Percentiles rank a stretch among this genome's conserved stretches.
Conservation (phyloP, 1,140 invertebrate species). For the Drosophila pseudoobscura region DNA sequence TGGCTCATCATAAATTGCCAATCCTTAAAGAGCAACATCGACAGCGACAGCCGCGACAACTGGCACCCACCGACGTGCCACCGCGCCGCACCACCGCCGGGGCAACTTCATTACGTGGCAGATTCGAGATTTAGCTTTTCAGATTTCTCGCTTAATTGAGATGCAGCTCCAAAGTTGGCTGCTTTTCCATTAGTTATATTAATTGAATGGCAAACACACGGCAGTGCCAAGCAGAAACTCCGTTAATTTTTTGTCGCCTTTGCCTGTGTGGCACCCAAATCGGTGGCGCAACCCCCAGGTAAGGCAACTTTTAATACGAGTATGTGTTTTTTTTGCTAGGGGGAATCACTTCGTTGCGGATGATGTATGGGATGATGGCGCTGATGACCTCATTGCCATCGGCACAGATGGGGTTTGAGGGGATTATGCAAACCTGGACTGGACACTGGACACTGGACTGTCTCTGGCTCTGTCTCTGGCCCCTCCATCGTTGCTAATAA, state of each 20-base stretch:
- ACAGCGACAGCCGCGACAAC: background rate
- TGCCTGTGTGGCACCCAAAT: conserved; percentile 6
- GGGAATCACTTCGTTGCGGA: conserved; percentile 40
- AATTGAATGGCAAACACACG: conserved; percentile 65
- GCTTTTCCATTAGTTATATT: conserved; percentile 77
- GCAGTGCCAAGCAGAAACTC: conserved; percentile 6
- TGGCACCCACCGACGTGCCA: conserved; percentile 10
- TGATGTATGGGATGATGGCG: conserved; percentile 32
- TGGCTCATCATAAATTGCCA: conserved; percentile 44
- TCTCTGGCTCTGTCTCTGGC: conserved; percentile 29
- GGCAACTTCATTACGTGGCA: conserved; percentile 56
- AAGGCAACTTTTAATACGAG: conserved; percentile 17
- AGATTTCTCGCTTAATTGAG: conserved; percentile 63
- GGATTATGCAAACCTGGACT: too few relatives aligned
- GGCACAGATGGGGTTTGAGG: too few relatives aligned
- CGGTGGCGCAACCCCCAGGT: conserved; percentile 40
- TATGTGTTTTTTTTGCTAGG: conserved; percentile 6
- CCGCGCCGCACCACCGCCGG: background rate
- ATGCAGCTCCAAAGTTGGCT: conserved; percentile 60
- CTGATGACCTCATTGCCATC: conserved; percentile 38
- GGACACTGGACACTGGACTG: conserved; percentile 15
- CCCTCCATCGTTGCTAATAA: conserved; percentile 71
- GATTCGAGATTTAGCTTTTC: conserved; percentile 30
- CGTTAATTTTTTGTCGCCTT: conserved; percentile 43
- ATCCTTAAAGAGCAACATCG: conserved; percentile 46